phyloP scores from a whole-genome alignment of 2,797 vertebrate species.

The Sciaenops ocellatus region DNA sequence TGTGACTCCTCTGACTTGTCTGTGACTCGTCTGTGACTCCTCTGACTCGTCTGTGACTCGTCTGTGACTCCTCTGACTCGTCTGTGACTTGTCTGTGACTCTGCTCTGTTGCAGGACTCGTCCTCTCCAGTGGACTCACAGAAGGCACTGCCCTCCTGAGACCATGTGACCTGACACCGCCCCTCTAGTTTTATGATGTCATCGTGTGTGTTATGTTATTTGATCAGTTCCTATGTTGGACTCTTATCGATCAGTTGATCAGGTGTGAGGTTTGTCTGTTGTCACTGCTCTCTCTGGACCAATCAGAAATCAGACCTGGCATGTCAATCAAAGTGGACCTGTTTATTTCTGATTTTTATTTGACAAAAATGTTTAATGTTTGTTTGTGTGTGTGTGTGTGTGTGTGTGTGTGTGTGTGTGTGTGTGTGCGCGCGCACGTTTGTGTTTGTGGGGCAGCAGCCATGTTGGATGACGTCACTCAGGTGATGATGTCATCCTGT shows the following conservation, averaged over 20 bases:
- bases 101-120: slow-evolving; percentile 64
- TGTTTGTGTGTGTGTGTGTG: not conserved
- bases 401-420: slow-evolving; percentile 8
- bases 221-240: not conserved
- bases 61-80: not conserved
- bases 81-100: not conserved
- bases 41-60: not conserved
- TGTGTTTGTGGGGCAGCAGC: not conserved
- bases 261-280: slow-evolving; percentile 17
- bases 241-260: slow-evolving; percentile 12
- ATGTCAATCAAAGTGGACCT: slow-evolving; percentile 24
- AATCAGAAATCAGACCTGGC: slow-evolving; percentile 47
- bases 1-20: not conserved
- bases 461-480: slow-evolving; percentile 46
- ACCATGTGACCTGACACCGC: slow-evolving; percentile 10
- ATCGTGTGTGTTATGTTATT: slow-evolving; percentile 25
- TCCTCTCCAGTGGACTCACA: slow-evolving; percentile 66
- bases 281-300: slow-evolving; percentile 48
- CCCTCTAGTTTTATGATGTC: slow-evolving; percentile 24
- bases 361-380: not conserved
- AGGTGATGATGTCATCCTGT: slow-evolving; percentile 37
- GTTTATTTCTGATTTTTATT: not conserved
- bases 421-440: not conserved
- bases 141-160: slow-evolving; percentile 76
- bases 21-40: not conserved